phyloP scores from a whole-genome alignment of 1,140 invertebrate species.

The Macrobrachium nipponense region DNA sequence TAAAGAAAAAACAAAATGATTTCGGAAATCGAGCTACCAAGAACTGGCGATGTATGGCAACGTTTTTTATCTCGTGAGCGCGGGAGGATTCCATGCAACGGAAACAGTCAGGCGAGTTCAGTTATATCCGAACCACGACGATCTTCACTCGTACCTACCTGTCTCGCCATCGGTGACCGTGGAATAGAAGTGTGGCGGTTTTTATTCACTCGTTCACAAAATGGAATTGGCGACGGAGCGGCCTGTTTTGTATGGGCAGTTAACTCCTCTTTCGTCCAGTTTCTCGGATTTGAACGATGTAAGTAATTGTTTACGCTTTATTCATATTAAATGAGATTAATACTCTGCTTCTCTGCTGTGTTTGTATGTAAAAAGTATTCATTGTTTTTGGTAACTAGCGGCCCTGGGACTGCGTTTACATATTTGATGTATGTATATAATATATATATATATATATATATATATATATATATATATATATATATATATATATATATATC shows the following conservation, averaged over 20 bases:
- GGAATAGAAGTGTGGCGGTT: not conserved
- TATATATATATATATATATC: no score
- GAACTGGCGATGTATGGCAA: not conserved
- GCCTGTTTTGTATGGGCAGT: not conserved
- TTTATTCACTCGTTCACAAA: not conserved
- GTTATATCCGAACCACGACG: conserved; percentile 1
- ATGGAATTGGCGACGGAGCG: conserved; percentile 36
- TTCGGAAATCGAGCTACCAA: no score
- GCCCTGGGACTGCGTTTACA: no score
- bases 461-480: no score
- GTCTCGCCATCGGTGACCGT: not conserved
- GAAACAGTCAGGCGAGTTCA: not conserved
- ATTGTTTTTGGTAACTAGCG: not conserved
- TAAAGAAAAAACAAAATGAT: not conserved
- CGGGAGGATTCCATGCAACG: not conserved
- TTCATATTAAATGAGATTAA: not conserved
- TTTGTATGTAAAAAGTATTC: not conserved
- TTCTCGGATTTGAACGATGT: conserved; percentile 39
- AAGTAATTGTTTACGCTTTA: not conserved
- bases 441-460: no score
- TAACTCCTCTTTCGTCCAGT: conserved; percentile 1
- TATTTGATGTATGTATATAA: no score
- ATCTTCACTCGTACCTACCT: not conserved
- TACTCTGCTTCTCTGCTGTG: not conserved
- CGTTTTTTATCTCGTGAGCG: not conserved